These are phyloP conservation scores for Trissoscelio sp. DNA, from an alignment of 2,888 invertebrate species.

Conservation along the genomic window DNA sequence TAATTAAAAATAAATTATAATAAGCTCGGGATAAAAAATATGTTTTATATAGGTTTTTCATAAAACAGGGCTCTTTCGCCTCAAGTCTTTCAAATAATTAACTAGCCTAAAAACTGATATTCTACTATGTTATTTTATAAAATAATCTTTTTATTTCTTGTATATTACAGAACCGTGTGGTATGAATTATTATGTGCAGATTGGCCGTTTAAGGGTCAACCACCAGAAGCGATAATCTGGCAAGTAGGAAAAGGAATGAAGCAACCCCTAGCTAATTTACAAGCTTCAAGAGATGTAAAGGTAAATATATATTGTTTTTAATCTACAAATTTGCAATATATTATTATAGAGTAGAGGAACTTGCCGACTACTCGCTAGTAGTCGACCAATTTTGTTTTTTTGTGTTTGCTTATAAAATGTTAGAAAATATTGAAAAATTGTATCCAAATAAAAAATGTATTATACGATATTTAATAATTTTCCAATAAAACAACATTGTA, in stretches of 20 bases:
- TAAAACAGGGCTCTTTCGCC: too few relatives aligned
- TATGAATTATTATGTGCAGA: slow-evolving; percentile 98
- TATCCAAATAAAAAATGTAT: background rate
- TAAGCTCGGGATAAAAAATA: too few relatives aligned
- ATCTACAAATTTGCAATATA: too few relatives aligned
- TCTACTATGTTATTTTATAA: too few relatives aligned
- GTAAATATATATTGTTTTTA: slow-evolving; percentile 83
- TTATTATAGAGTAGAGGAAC: too few relatives aligned
- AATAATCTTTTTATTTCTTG: background rate
- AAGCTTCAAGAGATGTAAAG: slow-evolving; percentile 98
- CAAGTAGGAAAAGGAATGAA: slow-evolving; percentile 99
- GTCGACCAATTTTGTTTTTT: too few relatives aligned
- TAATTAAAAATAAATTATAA: background rate
- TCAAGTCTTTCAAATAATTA: too few relatives aligned
- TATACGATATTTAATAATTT: background rate
- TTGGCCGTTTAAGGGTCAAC: slow-evolving; percentile 97
- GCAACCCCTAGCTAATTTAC: slow-evolving; percentile 96
- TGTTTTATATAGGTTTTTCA: too few relatives aligned
- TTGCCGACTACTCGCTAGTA: too few relatives aligned
- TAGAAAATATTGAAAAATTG: background rate
- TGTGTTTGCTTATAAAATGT: background rate
- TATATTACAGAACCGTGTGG: slow-evolving; percentile 94
- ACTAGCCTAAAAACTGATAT: too few relatives aligned
- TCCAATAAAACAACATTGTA: too few relatives aligned
- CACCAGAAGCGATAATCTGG: slow-evolving; percentile 98